Base-by-base conservation (phyloP, 2,797 vertebrate genomes). In the Manis javanica region DNA sequence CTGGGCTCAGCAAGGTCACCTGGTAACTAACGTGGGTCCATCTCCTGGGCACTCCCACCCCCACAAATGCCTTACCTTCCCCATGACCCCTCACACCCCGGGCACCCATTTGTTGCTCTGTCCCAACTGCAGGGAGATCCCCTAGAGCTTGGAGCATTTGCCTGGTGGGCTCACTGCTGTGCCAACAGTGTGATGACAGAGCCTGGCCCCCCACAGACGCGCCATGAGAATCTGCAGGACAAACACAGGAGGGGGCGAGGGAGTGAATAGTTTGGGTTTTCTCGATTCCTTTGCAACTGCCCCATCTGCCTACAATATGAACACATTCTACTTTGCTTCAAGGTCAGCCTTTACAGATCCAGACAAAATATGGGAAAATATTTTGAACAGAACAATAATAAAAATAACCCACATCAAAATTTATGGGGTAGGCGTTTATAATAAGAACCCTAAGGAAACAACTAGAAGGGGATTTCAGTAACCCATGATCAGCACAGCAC, bases 361-460 rank as follows among this genome's bases (percentile, higher is more conserved):
- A 63, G 49, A 42, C 16, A 74, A 23, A 61, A 7, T 21, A 49
- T 4, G 81, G 68, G 59, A 87, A 66, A 74, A 86, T 68, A 66
- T 55, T 37, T 16, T n/a, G 5, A 85, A 87, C 68, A 19, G 34
- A 72, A 46, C 31, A 53, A 37, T 55, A 69, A 87, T 83, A 75
- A 75, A 90, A 93, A 90, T 78, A 93, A 75, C 59, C 34, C 39
- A 46, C 34, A 26, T 59, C 51, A 87, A 53, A 93, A 93, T 15
- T 24, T 53, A 86, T 29, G 23, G 21, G 29, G 66, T 42, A 81
- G 18, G 59, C 6, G 68, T 31, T 61, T 26, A 21, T 49, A 24
- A n/a, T 16, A 37, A 31, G 87, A 74, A 59, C 7, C 59, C 79
- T 59, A 12, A 72, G 81, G 66, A 90, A 86, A 75, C 11, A 14